These are phyloP conservation scores for Brotogeris chrysoptera DNA, from an alignment of 2,797 vertebrate species.

Conservation along the genomic window DNA sequence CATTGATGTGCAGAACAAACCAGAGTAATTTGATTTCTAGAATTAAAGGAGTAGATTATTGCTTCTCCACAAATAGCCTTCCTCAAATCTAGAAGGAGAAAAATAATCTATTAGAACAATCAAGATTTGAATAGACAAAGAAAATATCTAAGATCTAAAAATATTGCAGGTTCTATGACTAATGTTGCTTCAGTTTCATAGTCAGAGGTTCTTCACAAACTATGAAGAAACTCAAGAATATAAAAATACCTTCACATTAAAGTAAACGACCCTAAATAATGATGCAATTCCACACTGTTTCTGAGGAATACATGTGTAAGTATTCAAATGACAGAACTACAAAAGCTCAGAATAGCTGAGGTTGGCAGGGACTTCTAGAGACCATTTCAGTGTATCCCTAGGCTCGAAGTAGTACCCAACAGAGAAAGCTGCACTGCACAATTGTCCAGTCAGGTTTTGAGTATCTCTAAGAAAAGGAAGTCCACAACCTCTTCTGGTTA, in stretches of 20 bases:
- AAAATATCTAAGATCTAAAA: neutral
- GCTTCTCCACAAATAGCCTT: neutral
- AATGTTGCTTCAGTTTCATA: neutral
- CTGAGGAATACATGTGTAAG: neutral
- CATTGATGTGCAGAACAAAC: neutral
- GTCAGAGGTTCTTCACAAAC: neutral
- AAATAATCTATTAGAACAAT: neutral
- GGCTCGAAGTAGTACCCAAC: neutral
- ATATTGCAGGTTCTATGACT: neutral
- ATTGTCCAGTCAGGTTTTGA: neutral
- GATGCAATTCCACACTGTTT: neutral
- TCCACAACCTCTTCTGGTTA: neutral
- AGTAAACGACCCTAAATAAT: neutral
- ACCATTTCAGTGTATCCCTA: neutral
- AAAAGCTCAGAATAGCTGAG: neutral
- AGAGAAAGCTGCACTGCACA: neutral
- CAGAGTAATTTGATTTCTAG: constrained; percentile 15
- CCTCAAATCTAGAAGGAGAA: neutral
- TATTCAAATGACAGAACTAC: neutral
- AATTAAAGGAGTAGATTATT: constrained; percentile 34
- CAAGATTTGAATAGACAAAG: neutral
- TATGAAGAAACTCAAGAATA: neutral
- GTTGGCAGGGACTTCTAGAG: neutral
- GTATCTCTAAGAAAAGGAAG: neutral
- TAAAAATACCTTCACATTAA: neutral